A percentile compares a stretch with the other conserved stretches of the same genome.
Evolutionary conservation across 2,888 invertebrate species (phyloP).

Genomic region (Drosophila borealis): DNA sequence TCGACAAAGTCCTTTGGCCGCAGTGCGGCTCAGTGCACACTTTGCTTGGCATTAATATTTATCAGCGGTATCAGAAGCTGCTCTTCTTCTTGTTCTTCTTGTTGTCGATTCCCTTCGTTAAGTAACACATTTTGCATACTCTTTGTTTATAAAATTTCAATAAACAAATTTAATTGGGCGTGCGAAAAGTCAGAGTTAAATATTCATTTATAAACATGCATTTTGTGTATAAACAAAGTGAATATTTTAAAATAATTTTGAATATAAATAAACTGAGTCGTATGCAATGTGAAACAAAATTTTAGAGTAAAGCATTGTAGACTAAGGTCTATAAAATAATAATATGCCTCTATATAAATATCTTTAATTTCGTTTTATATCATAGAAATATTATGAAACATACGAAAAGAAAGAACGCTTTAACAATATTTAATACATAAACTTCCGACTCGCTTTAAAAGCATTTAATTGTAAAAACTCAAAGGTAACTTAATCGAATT

Average conservation of each 20-base stretch:
- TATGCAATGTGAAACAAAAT: too few relatives aligned
- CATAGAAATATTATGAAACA: too few relatives aligned
- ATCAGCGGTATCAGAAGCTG: slow-evolving; percentile 75
- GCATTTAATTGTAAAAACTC: background rate
- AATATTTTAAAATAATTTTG: background rate
- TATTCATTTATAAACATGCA: too few relatives aligned
- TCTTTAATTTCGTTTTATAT: too few relatives aligned
- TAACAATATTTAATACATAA: background rate
- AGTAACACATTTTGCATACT: slow-evolving; percentile 71
- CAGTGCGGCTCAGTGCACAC: slow-evolving; percentile 78
- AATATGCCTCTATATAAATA: too few relatives aligned
- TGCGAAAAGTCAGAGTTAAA: slow-evolving; percentile 6
- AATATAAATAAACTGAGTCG: background rate
- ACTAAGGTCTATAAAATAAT: too few relatives aligned
- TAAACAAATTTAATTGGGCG: slow-evolving; percentile 70
- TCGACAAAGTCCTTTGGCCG: slow-evolving; percentile 75
- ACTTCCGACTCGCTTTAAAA: background rate
- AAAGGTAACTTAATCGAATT: background rate
- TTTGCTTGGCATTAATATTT: slow-evolving; percentile 79
- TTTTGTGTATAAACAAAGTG: too few relatives aligned
- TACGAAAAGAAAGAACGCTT: too few relatives aligned
- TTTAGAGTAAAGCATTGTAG: too few relatives aligned
- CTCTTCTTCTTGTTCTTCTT: slow-evolving; percentile 6
- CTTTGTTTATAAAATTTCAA: slow-evolving; percentile 75
- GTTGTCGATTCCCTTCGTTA: slow-evolving; percentile 41